Percentiles rank a stretch among this genome's conserved stretches.
phyloP scores from a whole-genome alignment of 2,797 vertebrate genomes.

The Emys orbicularis region DNA sequence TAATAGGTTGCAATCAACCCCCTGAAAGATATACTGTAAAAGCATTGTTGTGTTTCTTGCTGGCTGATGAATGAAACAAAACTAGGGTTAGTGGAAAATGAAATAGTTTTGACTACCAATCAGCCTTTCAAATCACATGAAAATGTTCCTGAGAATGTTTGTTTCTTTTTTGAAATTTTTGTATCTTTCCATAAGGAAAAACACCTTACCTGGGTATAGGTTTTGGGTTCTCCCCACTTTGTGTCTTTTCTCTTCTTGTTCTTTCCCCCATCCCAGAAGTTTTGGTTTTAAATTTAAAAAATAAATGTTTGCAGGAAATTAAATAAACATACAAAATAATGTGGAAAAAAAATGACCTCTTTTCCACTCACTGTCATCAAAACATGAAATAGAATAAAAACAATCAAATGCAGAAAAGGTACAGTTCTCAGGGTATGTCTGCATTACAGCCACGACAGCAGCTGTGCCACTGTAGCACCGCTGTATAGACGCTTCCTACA shows the following conservation, averaged over 20 bases:
- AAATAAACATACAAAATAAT: conserved; percentile 20
- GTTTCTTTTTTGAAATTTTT: background rate
- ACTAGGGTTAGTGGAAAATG: background rate
- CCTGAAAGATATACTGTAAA: background rate
- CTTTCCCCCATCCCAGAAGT: background rate
- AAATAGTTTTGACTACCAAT: background rate
- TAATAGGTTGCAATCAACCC: background rate
- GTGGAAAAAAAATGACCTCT: background rate
- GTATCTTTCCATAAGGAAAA: background rate
- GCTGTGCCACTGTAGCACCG: background rate
- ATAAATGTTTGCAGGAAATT: background rate
- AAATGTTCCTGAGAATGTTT: background rate
- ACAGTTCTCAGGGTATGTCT: background rate
- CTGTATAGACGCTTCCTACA: background rate
- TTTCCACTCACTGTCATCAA: background rate
- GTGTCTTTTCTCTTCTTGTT: conserved; percentile 6
- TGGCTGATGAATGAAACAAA: background rate
- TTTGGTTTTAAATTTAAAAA: background rate
- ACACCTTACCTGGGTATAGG: background rate
- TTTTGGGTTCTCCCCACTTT: background rate
- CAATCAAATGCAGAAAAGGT: background rate
- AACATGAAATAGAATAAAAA: background rate
- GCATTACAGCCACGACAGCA: background rate
- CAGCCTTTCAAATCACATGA: background rate
- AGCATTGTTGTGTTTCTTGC: fast-evolving